phyloP scores from a whole-genome alignment of 2,888 invertebrate species.

The Spialia ferax region DNA sequence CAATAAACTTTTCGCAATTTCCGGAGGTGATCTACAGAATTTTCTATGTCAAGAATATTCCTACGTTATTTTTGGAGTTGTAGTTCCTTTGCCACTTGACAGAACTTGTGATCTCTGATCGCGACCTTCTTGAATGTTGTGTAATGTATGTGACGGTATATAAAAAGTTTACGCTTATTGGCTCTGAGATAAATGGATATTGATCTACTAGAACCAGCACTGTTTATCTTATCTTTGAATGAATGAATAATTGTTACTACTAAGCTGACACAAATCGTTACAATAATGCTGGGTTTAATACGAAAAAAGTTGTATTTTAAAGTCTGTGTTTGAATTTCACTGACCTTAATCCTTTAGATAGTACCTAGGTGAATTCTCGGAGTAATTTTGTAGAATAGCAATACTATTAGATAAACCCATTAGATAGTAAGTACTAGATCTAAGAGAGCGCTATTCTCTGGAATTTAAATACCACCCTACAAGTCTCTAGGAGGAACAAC shows the following conservation, averaged over 20 bases:
- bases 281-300: too few relatives aligned
- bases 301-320: too few relatives aligned
- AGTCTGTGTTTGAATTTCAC: too few relatives aligned
- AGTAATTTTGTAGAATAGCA: background rate
- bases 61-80: constrained; percentile 31
- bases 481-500: too few relatives aligned
- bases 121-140: constrained; percentile 12
- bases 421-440: background rate
- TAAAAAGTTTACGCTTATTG: constrained; percentile 28
- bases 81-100: constrained; percentile 18
- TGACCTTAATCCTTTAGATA: too few relatives aligned
- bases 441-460: background rate
- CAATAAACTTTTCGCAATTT: constrained; percentile 41
- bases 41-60: constrained; percentile 36
- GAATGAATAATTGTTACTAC: too few relatives aligned
- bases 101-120: constrained; percentile 13
- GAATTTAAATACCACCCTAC: too few relatives aligned
- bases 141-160: background rate
- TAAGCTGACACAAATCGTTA: background rate
- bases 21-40: constrained; percentile 40
- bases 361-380: background rate
- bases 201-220: background rate
- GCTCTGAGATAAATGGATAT: background rate
- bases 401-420: background rate
- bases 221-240: background rate